A percentile compares a stretch with the other conserved stretches of the same genome.
Evolutionary conservation across 2,888 invertebrate genomes (phyloP).

Genomic region (Nephrocerus scutellatus): DNA sequence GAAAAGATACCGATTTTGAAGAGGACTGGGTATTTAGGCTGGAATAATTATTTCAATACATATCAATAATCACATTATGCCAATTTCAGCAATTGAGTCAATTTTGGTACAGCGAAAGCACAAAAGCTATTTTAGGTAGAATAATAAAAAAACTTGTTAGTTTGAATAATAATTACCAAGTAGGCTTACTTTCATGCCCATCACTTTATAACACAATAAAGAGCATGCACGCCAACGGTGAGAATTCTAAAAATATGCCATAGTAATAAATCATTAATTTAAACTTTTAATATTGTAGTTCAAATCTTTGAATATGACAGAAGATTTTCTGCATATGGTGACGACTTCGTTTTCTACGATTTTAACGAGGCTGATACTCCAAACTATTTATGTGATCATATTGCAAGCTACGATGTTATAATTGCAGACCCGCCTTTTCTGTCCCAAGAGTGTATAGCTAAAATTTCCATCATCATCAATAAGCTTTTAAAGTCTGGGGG

Average conservation of each 20-base stretch:
- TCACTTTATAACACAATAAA: constrained; percentile 68
- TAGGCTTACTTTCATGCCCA: constrained; percentile 84
- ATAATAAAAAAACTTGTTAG: constrained; percentile 55
- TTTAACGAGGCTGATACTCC: constrained; percentile 74
- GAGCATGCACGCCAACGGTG: constrained; percentile 39
- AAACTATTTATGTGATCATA: constrained; percentile 48
- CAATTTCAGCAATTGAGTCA: constrained; percentile 95
- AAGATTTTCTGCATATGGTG: constrained; percentile 70
- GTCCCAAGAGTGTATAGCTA: constrained; percentile 82
- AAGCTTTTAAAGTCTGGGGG: constrained; percentile 54
- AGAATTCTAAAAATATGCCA: constrained; percentile 1
- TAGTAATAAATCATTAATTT: constrained; percentile 8
- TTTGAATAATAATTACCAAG: constrained; percentile 50
- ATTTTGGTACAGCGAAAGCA: constrained; percentile 90
- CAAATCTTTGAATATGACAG: constrained; percentile 76
- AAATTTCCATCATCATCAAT: constrained; percentile 71
- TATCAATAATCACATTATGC: not conserved
- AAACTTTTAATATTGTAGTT: constrained; percentile 58
- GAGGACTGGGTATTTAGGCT: constrained; percentile 69
- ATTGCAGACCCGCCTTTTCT: constrained; percentile 94
- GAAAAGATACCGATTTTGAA: constrained; percentile 54
- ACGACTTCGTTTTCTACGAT: constrained; percentile 80
- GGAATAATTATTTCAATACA: not conserved
- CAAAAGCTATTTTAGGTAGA: constrained; percentile 63
- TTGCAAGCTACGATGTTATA: constrained; percentile 66